These are phyloP conservation scores for Pangasius macronema DNA, from an alignment of 2,797 vertebrate genomes.

Conservation along the genomic window DNA sequence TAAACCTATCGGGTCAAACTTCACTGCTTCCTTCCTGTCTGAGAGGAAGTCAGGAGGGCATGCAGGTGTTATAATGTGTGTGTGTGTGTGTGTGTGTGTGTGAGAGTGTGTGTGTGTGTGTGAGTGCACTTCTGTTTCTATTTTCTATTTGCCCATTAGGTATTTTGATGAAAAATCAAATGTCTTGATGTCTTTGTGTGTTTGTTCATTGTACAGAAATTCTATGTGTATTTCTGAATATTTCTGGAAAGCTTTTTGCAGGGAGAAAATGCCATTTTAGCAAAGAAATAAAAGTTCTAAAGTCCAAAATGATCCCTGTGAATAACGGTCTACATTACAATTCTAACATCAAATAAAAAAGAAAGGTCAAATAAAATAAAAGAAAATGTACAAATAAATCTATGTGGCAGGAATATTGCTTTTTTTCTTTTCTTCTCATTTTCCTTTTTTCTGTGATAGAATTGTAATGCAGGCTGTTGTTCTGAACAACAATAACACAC, in stretches of 20 bases:
- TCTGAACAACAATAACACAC: neutral
- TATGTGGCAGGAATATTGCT: neutral
- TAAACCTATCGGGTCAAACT: slow-evolving; percentile 56
- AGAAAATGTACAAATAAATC: neutral
- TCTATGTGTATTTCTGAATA: neutral
- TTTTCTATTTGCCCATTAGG: neutral
- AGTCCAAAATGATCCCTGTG: neutral
- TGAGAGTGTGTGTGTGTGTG: slow-evolving; percentile 6
- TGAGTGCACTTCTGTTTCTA: neutral
- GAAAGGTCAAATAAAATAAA: too few relatives aligned
- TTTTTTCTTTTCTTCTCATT: neutral
- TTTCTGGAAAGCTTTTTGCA: neutral
- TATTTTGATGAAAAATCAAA: neutral
- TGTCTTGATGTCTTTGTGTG: neutral
- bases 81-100: slow-evolving; percentile 7
- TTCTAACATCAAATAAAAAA: neutral
- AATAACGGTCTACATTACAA: neutral
- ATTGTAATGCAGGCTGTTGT: neutral
- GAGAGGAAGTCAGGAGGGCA: slow-evolving; percentile 46
- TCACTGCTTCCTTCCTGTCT: slow-evolving; percentile 55
- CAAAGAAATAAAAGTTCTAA: neutral
- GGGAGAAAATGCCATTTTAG: neutral
- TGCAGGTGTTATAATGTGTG: slow-evolving; percentile 41
- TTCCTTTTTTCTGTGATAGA: neutral
- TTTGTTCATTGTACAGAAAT: neutral